phyloP scores from a whole-genome alignment of 2,797 vertebrate genomes.

The Periparus ater region DNA sequence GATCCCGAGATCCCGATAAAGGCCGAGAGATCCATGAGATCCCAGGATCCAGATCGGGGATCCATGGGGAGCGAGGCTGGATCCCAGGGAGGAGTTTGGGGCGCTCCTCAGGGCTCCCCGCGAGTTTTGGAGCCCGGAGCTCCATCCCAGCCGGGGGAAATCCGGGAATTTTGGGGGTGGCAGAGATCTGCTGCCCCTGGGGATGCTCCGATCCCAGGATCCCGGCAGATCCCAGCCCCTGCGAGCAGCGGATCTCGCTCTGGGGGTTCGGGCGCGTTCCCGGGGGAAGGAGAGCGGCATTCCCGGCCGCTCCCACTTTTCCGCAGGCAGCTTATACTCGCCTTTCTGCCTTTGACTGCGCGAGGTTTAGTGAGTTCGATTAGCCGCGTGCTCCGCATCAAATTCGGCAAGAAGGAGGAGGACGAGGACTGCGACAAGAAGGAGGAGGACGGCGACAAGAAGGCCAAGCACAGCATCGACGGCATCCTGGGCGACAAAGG shows the following conservation, averaged over 20 bases:
- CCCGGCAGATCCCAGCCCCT: accelerated
- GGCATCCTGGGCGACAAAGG: slow-evolving; percentile 99
- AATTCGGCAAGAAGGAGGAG: slow-evolving; percentile 99
- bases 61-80: accelerated
- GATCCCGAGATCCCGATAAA: not conserved
- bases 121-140: not conserved
- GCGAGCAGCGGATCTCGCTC: accelerated
- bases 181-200: no score
- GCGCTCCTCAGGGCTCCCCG: not conserved
- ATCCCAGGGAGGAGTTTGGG: not conserved
- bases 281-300: not conserved
- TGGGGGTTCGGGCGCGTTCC: not conserved
- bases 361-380: slow-evolving; percentile 98
- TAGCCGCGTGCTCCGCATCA: slow-evolving; percentile 98
- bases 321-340: slow-evolving; percentile 74
- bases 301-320: accelerated
- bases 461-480: slow-evolving; percentile 98
- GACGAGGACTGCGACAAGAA: slow-evolving; percentile 97
- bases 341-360: slow-evolving; percentile 79
- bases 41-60: no score
- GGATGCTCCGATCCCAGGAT: accelerated
- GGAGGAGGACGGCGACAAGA: slow-evolving; percentile 97
- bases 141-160: not conserved
- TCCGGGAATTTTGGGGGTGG: not conserved
- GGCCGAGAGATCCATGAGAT: no score